These are phyloP conservation scores for Gavialis gangeticus DNA, from an alignment of 2,113 vertebrate species.

Conservation along the genomic window DNA sequence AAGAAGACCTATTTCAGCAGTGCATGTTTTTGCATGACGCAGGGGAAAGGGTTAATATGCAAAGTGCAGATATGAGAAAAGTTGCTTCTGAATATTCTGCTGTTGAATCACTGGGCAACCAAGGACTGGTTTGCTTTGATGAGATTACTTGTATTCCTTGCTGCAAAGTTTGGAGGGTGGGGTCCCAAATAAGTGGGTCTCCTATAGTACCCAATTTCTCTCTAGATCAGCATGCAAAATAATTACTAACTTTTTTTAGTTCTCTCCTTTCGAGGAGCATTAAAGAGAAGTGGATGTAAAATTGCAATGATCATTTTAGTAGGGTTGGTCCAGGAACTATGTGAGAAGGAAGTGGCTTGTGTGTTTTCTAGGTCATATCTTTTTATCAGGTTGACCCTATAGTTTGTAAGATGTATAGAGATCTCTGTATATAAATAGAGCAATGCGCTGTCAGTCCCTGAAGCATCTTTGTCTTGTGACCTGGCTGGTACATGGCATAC, in stretches of 20 bases:
- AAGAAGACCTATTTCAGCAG: neutral
- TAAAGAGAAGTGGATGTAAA: constrained; percentile 14
- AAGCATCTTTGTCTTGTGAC: neutral
- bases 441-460: neutral
- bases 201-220: neutral
- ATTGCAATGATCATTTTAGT: neutral
- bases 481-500: neutral
- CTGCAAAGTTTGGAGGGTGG: neutral
- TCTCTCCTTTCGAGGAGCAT: neutral
- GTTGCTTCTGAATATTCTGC: neutral
- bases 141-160: neutral
- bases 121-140: neutral
- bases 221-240: neutral
- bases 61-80: neutral
- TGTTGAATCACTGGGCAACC: neutral
- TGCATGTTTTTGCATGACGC: neutral
- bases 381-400: too few relatives aligned
- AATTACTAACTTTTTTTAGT: neutral
- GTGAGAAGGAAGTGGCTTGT: too few relatives aligned
- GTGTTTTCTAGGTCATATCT: too few relatives aligned
- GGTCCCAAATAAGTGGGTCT: neutral
- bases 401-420: too few relatives aligned
- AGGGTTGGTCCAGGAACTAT: neutral
- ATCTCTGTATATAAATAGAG: neutral
- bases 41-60: neutral